Evolutionary conservation across 2,797 vertebrate species (phyloP), one percentile per base, ranked within the genome.

Genomic region (Dicrostonyx torquatus): DNA sequence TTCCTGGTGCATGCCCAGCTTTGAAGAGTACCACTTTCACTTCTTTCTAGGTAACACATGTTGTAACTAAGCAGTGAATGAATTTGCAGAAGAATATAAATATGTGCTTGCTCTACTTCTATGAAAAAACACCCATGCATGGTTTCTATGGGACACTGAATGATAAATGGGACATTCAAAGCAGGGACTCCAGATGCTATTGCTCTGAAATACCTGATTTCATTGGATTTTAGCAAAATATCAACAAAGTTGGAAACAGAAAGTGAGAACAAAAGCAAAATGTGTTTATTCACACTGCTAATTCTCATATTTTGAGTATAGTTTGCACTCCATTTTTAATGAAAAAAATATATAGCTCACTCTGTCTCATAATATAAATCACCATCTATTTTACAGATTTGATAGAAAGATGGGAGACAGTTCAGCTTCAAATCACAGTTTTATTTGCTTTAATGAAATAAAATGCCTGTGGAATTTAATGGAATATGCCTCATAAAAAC

Each of bases 401-500:
- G 88, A 87, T 45, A 82, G 82, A 83, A 95, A 15, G 45, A 70
- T 84, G 48, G 77, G 58, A 83, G 62, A 90, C 3, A 80, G 9
- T 93, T 93, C n/a, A 77, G 40, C 84, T 97, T 96, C 84, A 89
- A 94, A 89, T 94, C 53, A 83, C 50, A 50, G 75, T 92, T 97
- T 93, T 94, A 95, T 95, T 94, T 89, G 53, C 80, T 40, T 89
- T 95, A 82, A 95, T 97, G 83, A 97, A 97, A 95, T 93, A 94
- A 97, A 97, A 95, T 89, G 75, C 22, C 77, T 91, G 31, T 94
- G 87, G 89, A 96, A 96, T 94, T 94, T 96, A 97, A 95, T 95
- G 72, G 76, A 92, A 97, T 91, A 91, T 55, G 53, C 66, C 90
- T 95, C 87, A 92, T 95, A 95, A 94, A 94, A 93, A 78, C 43